phyloP scores from a whole-genome alignment of 2,113 vertebrate species.

The Terrapene triunguis region DNA sequence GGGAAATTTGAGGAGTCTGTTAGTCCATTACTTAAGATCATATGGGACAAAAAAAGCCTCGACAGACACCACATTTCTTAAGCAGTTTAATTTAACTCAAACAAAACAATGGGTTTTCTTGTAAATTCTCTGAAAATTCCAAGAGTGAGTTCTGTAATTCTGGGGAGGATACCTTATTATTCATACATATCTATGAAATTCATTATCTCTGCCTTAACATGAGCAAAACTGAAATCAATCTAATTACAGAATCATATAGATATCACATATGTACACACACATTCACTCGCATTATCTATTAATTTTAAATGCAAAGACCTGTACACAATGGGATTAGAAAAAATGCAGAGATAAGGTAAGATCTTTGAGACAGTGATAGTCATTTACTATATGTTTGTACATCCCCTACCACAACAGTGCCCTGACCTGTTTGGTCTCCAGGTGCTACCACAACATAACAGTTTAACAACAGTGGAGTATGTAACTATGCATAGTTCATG shows the following conservation, averaged over 20 bases:
- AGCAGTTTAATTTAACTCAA: background rate
- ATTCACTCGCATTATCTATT: background rate
- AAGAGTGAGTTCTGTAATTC: background rate
- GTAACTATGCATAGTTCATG: background rate
- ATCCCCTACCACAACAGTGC: background rate
- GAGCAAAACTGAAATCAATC: background rate
- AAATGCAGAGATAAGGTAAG: background rate
- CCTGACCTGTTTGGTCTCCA: background rate
- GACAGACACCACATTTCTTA: background rate
- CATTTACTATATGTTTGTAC: background rate
- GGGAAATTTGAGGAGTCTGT: background rate
- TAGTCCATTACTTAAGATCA: background rate
- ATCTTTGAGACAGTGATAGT: background rate
- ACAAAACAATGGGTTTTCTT: background rate
- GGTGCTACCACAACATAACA: background rate
- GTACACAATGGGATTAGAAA: background rate
- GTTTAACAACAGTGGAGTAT: background rate
- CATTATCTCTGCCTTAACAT: background rate
- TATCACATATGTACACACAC: background rate
- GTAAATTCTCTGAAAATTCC: background rate
- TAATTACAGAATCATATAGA: background rate
- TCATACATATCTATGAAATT: fast-evolving
- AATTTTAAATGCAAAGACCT: background rate
- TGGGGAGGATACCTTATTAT: background rate
- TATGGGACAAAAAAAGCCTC: background rate